Base-by-base conservation (phyloP, 1,140 invertebrate genomes). In the Pseudomyrmex gracilis region DNA sequence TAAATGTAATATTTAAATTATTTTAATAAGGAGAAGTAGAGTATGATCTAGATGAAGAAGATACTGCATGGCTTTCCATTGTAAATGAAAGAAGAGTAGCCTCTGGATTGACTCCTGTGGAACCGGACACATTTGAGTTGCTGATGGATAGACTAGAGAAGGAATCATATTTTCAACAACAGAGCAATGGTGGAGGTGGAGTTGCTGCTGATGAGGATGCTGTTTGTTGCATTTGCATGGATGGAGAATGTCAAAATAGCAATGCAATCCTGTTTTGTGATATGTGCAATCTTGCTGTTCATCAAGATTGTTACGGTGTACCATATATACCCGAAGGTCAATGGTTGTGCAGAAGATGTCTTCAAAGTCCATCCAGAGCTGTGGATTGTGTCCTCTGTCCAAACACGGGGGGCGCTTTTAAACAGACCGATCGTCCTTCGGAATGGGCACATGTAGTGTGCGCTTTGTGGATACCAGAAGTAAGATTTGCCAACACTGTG, bases 401-500 rank as follows among this genome's bases (percentile, higher is more conserved):
- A 0, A 99, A 99, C 93, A 98, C 98, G 90, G 98, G 98, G 70
- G 99, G 99, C 76, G 99, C 99, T 60, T 99, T 99, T 88, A 99
- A 99, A 94, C 99, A 99, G 94, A 99, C 99, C 0, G 98, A 99
- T 93, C 96, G 98, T 93, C 90, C 93, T 13, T 97, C 97, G 0
- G 97, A 97, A 4, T 99, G 99, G 99, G 99, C 98, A 22, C 99
- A 99, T 95, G 99, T 99, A 3, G 98, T 99, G 1, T 99, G 99
- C 94, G 99, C 99, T 2, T 94, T 99, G 5, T 99, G 99, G 99
- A 99, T 99, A 91, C 99, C 99, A 3, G 99, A 99, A 96, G 90
- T 92, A 47, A 73, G 98, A 85, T 99, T 99, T 95, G 98, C 98
- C 1, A 99, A 99, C 92, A 98, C 98, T 2, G 98, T 99, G 0